phyloP scores from a whole-genome alignment of 2,797 vertebrate species.

The Dendrocincla fuliginosa region DNA sequence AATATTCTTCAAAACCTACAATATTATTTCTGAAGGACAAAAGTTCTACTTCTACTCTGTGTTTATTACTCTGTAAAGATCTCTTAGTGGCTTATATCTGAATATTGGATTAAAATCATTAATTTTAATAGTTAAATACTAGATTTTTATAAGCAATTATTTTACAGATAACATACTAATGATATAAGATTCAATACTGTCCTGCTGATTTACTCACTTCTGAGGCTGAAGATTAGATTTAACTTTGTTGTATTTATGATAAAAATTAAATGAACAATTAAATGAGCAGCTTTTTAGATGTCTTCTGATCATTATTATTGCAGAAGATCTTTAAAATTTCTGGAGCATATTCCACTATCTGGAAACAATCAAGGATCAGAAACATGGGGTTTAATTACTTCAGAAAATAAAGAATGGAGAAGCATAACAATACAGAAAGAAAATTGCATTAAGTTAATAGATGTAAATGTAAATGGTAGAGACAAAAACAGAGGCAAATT shows the following conservation, averaged over 20 bases:
- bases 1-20: not conserved
- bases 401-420: not conserved
- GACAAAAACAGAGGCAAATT: not conserved
- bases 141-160: not conserved
- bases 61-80: not conserved
- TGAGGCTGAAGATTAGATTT: conserved; percentile 1
- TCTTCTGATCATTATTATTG: not conserved
- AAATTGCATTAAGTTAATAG: not conserved
- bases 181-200: not conserved
- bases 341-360: conserved; percentile 1
- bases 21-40: not conserved
- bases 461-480: not conserved
- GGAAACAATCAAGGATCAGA: not conserved
- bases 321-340: not conserved
- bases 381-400: not conserved
- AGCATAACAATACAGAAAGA: not conserved
- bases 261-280: not conserved
- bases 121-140: conserved; percentile 2
- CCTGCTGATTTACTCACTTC: not conserved
- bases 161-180: not conserved
- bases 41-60: not conserved
- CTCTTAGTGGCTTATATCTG: not conserved
- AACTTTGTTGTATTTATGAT: not conserved
- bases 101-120: not conserved
- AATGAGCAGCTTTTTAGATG: not conserved